Percentiles rank a stretch among this genome's conserved stretches.
Conservation (phyloP, 92 coral and sea anemone species). For the Virgularia gustaviana region DNA sequence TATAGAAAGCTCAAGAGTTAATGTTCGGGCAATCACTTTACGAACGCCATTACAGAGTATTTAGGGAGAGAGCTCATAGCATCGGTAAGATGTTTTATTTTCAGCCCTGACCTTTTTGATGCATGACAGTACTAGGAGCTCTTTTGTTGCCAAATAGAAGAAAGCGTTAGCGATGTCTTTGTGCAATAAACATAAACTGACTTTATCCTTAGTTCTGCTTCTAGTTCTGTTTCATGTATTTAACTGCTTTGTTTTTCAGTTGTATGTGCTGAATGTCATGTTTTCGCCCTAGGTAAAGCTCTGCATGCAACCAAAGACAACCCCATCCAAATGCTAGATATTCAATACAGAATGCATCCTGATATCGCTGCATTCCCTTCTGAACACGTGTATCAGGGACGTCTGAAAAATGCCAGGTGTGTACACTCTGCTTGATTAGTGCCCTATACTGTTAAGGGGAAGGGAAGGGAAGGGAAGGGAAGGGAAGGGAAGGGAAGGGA, state of each 20-base stretch:
- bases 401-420: slow-evolving; percentile 66
- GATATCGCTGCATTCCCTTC: slow-evolving; percentile 81
- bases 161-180: not conserved
- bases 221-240: not conserved
- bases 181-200: not conserved
- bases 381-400: slow-evolving; percentile 59
- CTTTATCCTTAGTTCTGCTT: too few relatives aligned
- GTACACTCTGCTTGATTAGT: not conserved
- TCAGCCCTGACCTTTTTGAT: too few relatives aligned
- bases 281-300: not conserved
- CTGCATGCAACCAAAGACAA: slow-evolving; percentile 54
- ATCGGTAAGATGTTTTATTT: slow-evolving; percentile 36
- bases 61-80: slow-evolving; percentile 49
- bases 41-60: slow-evolving; percentile 73
- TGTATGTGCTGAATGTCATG: not conserved
- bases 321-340: slow-evolving; percentile 73
- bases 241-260: not conserved
- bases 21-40: slow-evolving; percentile 81
- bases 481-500: too few relatives aligned
- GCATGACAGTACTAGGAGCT: not conserved
- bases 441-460: not conserved
- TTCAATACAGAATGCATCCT: slow-evolving; percentile 95
- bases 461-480: too few relatives aligned
- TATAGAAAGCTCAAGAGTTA: slow-evolving; percentile 73
- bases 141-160: not conserved